A percentile compares a stretch with the other conserved stretches of the same genome.
Evolutionary conservation across 2,888 invertebrate genomes (phyloP).

Genomic region (Petrophora chlorosata): DNA sequence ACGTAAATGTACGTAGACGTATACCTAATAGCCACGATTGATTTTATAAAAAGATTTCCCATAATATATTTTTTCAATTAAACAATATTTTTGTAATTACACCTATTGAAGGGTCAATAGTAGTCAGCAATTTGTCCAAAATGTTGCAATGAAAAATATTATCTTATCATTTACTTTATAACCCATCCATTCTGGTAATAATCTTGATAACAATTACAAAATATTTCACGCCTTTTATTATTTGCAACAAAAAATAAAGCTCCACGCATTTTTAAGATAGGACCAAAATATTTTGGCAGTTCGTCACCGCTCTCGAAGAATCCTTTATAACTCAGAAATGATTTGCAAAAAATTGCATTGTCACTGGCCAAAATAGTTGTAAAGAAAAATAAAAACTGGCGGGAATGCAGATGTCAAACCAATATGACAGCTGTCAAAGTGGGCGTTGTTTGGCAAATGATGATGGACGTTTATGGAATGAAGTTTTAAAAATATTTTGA

Average conservation of each 20-base stretch:
- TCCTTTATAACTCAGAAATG: constrained; percentile 29
- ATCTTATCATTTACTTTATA: too few species aligned
- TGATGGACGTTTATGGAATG: constrained; percentile 51
- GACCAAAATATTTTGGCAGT: constrained; percentile 48
- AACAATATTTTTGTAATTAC: too few species aligned
- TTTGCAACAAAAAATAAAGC: constrained; percentile 34
- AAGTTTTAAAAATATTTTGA: constrained; percentile 56
- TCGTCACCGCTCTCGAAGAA: constrained; percentile 43
- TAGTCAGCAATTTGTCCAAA: too few species aligned
- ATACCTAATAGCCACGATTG: too few species aligned
- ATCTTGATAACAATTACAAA: too few species aligned
- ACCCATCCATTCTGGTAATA: too few species aligned
- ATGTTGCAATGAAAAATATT: too few species aligned
- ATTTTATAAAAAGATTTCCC: too few species aligned
- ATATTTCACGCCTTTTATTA: constrained; percentile 19
- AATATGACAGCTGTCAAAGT: constrained; percentile 78
- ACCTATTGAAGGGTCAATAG: too few species aligned
- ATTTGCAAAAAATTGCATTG: constrained; percentile 41
- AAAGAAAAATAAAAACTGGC: constrained; percentile 45
- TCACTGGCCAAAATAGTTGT: constrained; percentile 36
- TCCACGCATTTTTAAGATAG: constrained; percentile 42
- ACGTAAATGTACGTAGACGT: too few species aligned
- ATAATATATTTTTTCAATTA: too few species aligned
- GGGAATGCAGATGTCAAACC: constrained; percentile 67
- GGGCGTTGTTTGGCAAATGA: constrained; percentile 65